Base-by-base conservation (phyloP, 1,140 invertebrate species). In the Camponotus pennsylvanicus region DNA sequence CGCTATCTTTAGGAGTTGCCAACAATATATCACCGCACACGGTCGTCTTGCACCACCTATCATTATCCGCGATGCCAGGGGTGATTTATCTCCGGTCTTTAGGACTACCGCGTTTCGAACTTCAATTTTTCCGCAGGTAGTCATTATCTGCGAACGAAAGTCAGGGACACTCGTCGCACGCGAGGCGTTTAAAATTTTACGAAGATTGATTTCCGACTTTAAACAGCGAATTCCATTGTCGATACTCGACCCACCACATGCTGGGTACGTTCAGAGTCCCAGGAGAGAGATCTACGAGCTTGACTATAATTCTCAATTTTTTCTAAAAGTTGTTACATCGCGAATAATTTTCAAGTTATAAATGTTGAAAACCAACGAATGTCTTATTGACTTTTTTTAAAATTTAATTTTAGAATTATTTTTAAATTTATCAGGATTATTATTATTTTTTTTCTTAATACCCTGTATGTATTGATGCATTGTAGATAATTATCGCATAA, bases 41-140 rank as follows among this genome's bases (percentile, higher is more conserved):
- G 88, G 87, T 88, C 91, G 87, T 90, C 87, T 34, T 61, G 70
- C 85, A 86, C 86, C 63, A 80, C 69, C 88, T 92, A 92, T 93
- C 91, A 92, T 93, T 93, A 93, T 92, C 90, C 88, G 88, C 90
- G 90, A 91, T 88, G 90, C 86, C 90, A 87, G 59, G 79, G 64
- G 89, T 91, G 92, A 91, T 92, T 93, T 92, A 92, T 93, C 87
- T 83, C 55, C 71, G 86, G 86, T 91, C 91, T 92, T 90, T 92
- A 63, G 61, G 67, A 89, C 82, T 87, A 88, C 86, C 84, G 90
- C 70, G 77, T 59, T 69, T 85, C 71, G 49, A 32, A 59, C 32
- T 21, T 59, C n/a, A 69, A 87, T 64, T 87, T 78, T 87, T 61
- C 37, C 18, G 45, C 71, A 55, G 55, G 59, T 70, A 77, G 75